Conservation (phyloP, 2,888 invertebrate genomes). For the Rhagonycha lutea region DNA sequence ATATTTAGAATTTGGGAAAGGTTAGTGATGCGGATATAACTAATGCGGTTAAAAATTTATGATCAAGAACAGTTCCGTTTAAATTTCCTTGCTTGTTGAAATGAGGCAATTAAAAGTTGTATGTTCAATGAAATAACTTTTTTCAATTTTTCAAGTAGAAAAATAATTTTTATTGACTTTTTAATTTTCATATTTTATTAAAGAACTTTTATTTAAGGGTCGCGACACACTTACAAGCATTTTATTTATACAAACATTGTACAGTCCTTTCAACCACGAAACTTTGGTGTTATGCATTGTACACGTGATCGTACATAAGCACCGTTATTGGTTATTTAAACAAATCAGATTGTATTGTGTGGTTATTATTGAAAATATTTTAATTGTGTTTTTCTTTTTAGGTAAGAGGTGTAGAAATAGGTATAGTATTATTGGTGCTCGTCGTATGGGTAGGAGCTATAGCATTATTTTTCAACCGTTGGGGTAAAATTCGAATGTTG, state of each 20-base stretch:
- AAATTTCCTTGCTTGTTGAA: not conserved
- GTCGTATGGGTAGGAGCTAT: constrained; percentile 87
- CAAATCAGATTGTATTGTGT: no score
- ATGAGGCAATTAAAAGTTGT: not conserved
- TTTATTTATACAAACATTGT: not conserved
- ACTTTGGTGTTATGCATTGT: no score
- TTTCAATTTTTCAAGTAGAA: not conserved
- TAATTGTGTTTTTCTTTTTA: constrained; percentile 50
- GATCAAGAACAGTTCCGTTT: not conserved
- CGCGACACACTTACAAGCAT: not conserved
- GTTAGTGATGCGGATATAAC: not conserved
- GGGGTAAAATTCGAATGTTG: constrained; percentile 90
- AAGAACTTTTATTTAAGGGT: not conserved
- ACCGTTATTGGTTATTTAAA: no score
- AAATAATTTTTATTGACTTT: not conserved
- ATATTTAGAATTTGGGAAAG: not conserved
- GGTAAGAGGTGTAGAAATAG: constrained; percentile 90
- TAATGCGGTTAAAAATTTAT: not conserved
- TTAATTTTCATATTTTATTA: not conserved
- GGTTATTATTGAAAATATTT: no score
- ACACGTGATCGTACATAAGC: no score
- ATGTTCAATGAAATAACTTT: not conserved
- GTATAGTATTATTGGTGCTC: constrained; percentile 81
- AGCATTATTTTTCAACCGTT: constrained; percentile 83
- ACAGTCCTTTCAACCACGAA: no score